Evolutionary conservation across 1,140 invertebrate species (phyloP).

Genomic region (Drosophila rhopaloa): DNA sequence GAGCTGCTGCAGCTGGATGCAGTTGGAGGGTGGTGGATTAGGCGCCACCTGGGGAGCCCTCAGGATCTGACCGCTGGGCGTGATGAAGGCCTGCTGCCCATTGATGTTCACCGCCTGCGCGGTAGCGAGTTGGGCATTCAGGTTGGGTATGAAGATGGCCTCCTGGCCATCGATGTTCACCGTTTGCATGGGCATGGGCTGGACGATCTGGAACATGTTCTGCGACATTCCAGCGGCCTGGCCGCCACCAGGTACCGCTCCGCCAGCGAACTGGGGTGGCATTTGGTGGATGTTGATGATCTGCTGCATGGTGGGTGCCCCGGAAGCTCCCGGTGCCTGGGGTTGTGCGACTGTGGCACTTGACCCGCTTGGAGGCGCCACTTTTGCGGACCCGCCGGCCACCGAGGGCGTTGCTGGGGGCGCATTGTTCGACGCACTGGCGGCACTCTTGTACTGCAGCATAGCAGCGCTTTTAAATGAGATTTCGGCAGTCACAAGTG

Average conservation of each 20-base stretch:
- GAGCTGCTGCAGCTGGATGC: conserved; percentile 81
- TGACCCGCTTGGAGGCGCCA: conserved; percentile 28
- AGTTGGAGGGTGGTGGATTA: conserved; percentile 43
- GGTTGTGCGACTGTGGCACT: conserved; percentile 1
- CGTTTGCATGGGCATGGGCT: conserved; percentile 89
- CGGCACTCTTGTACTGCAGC: conserved; percentile 69
- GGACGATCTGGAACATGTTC: conserved; percentile 84
- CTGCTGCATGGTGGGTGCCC: conserved; percentile 64
- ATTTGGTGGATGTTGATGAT: conserved; percentile 82
- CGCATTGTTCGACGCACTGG: conserved; percentile 26
- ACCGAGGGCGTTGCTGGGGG: conserved; percentile 38
- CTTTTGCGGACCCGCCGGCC: conserved; percentile 36
- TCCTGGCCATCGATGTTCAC: conserved; percentile 97
- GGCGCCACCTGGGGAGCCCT: conserved; percentile 84
- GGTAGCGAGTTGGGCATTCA: conserved; percentile 72
- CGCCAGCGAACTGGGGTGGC: conserved; percentile 63
- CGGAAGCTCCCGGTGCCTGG: conserved; percentile 14
- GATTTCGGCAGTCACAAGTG: conserved; percentile 23
- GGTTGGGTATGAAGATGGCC: conserved; percentile 92
- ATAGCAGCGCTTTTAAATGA: conserved; percentile 31
- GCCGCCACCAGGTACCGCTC: conserved; percentile 9
- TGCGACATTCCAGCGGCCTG: conserved; percentile 47
- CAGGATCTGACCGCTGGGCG: conserved; percentile 88
- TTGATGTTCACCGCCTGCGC: conserved; percentile 80
- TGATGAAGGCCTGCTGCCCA: conserved; percentile 85